phyloP scores from a whole-genome alignment of 2,113 vertebrate species.

The Monopterus albus region DNA sequence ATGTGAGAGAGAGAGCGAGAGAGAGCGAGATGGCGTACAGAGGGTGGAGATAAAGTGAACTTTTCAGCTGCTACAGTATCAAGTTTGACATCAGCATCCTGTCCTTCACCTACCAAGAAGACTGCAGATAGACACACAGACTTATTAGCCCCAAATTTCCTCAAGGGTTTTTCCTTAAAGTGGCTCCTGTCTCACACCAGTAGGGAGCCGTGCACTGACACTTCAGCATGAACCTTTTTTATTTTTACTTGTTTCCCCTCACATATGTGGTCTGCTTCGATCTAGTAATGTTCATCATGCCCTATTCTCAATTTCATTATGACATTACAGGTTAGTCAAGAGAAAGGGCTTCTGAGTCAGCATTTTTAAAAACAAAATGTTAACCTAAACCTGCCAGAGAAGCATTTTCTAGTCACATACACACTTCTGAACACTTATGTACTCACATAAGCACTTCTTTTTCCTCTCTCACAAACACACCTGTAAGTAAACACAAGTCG shows the following conservation, averaged over 20 bases:
- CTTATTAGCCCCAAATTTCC: slow-evolving; percentile 52
- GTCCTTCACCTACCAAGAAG: slow-evolving; percentile 45
- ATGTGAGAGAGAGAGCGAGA: slow-evolving; percentile 7
- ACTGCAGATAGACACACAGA: slow-evolving; percentile 35
- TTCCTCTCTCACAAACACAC: not conserved
- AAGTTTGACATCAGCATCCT: slow-evolving; percentile 72
- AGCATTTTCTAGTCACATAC: not conserved
- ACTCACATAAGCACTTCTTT: too few relatives aligned
- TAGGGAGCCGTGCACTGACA: not conserved
- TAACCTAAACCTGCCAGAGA: not conserved
- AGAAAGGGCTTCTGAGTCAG: slow-evolving; percentile 21
- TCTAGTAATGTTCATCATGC: slow-evolving; percentile 6
- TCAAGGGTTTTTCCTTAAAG: slow-evolving; percentile 42
- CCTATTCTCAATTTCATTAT: slow-evolving; percentile 9
- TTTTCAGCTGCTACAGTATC: slow-evolving; percentile 76
- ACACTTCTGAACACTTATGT: too few relatives aligned
- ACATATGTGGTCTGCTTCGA: slow-evolving; percentile 5
- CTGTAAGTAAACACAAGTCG: slow-evolving; percentile 13
- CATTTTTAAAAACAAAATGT: slow-evolving; percentile 7
- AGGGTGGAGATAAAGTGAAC: slow-evolving; percentile 49
- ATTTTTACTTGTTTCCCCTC: not conserved
- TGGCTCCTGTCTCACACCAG: slow-evolving; percentile 26
- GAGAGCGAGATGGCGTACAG: slow-evolving; percentile 22
- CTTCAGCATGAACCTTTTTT: not conserved
- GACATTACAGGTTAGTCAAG: slow-evolving; percentile 40